Base-by-base conservation (phyloP, 2,888 invertebrate genomes). In the Trissoscelio sp. region DNA sequence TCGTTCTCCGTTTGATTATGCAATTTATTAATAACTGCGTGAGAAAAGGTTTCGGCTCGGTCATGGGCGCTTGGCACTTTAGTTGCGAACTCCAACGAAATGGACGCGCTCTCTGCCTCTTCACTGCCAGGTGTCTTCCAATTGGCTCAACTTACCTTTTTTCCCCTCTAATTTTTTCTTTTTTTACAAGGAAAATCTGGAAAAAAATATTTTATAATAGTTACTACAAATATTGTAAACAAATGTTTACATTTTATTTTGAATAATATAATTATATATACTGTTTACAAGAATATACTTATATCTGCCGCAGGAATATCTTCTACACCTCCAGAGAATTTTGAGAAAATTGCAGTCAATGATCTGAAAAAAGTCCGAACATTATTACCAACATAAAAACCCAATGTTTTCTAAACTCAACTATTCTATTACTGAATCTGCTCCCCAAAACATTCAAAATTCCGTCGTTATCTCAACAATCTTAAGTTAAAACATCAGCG, bases 31-130 rank as follows among this genome's bases (percentile, higher is more conserved):
- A 77, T 80, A 79, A 72, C 46, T 55, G 34, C 53, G 39, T 9
- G 24, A 64, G 28, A 39, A 31, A 46, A 57, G 53, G 16, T 31
- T n/a, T 75, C 77, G 28, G 53, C 69, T 18, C 34, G 18, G 20
- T 70, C 72, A 78, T 83, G 70, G 22, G 28, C 4, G 28, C 83
- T 81, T 81, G 78, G 70, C 51, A 79, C 69, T 83, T 51, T 44
- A 20, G 46, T 67, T 74, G 70, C 81, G 79, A 72, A 79, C 60
- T 67, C 67, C 55, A 79, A 79, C 78, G 73, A 73, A 81, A 83
- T 75, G 73, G 69, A 42, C 79, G 77, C 58, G 51, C 64, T 55
- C 64, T 44, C 66, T 31, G 31, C 53, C 31, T 31, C 31, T 6
- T 24, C 14, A 31, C 7, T n/a, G 16, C n/a, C 5, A 18, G 18